Conservation (phyloP, 2,113 vertebrate genomes). For the Nothoprocta pentlandii region DNA sequence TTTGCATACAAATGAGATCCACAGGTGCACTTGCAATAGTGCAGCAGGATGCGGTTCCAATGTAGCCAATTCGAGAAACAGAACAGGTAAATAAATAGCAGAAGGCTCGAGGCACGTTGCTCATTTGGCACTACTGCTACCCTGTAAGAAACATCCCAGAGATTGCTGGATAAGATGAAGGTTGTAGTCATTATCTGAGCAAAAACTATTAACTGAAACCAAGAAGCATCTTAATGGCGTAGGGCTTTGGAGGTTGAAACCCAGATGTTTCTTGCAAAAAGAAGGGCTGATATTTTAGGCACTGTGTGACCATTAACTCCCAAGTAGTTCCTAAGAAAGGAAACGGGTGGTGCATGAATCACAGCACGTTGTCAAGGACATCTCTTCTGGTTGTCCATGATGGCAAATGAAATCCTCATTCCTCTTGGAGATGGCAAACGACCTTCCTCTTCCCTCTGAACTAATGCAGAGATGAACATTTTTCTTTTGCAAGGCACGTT, state of each 20-base stretch:
- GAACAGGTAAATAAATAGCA: conserved; percentile 43
- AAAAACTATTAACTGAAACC: background rate
- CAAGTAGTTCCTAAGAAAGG: background rate
- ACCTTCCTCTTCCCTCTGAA: too few species aligned
- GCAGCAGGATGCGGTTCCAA: background rate
- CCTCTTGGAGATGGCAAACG: too few species aligned
- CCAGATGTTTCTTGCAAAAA: background rate
- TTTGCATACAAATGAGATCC: conserved; percentile 43
- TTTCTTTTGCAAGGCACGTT: too few species aligned
- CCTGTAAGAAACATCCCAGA: background rate
- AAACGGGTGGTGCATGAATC: background rate
- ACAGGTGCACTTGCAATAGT: conserved; percentile 19
- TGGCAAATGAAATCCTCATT: background rate
- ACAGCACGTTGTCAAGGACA: background rate
- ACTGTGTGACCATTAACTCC: background rate
- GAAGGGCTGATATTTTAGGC: background rate
- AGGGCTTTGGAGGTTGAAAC: too few species aligned
- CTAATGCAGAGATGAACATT: too few species aligned
- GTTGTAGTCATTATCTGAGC: background rate
- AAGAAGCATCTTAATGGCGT: background rate
- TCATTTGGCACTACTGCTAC: background rate
- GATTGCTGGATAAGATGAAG: background rate
- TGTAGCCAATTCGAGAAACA: background rate
- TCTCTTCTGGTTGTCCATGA: background rate
- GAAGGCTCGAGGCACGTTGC: background rate